A percentile compares a stretch with the other conserved stretches of the same genome.
Evolutionary conservation across 2,888 invertebrate species (phyloP).

Genomic region (Pachycephus smyrnensis): DNA sequence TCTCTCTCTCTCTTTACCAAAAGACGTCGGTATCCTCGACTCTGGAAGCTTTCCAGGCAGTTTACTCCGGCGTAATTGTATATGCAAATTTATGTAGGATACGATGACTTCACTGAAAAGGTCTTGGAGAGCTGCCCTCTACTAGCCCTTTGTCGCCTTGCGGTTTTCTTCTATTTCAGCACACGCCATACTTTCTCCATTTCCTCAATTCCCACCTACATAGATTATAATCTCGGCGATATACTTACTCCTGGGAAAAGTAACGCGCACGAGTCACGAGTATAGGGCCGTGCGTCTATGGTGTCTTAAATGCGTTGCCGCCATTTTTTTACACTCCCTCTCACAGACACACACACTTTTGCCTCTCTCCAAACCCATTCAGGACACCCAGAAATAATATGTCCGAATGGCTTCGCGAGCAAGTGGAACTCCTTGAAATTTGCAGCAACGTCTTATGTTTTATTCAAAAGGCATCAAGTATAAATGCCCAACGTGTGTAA

Average conservation of each 20-base stretch:
- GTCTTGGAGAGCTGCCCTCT: constrained; percentile 23
- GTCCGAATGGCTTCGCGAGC: neutral
- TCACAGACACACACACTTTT: neutral
- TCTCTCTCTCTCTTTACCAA: constrained; percentile 24
- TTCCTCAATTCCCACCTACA: neutral
- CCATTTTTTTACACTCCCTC: neutral
- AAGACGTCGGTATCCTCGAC: constrained; percentile 9
- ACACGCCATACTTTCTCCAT: neutral
- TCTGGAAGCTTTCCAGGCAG: constrained; percentile 36
- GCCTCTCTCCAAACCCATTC: neutral
- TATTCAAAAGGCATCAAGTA: neutral
- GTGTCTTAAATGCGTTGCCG: neutral
- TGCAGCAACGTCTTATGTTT: neutral
- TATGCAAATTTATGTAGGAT: constrained; percentile 37
- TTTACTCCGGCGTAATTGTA: constrained; percentile 31
- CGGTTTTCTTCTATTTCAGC: neutral
- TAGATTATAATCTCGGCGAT: neutral
- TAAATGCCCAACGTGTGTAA: neutral
- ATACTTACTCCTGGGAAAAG: neutral
- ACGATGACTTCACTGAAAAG: constrained; percentile 30
- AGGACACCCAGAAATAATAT: neutral
- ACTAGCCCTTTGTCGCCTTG: neutral
- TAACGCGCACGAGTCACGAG: neutral
- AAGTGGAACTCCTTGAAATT: neutral
- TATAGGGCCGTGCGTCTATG: neutral